Evolutionary conservation across 2,797 vertebrate species (phyloP).

Genomic region (Capromys pilorides): DNA sequence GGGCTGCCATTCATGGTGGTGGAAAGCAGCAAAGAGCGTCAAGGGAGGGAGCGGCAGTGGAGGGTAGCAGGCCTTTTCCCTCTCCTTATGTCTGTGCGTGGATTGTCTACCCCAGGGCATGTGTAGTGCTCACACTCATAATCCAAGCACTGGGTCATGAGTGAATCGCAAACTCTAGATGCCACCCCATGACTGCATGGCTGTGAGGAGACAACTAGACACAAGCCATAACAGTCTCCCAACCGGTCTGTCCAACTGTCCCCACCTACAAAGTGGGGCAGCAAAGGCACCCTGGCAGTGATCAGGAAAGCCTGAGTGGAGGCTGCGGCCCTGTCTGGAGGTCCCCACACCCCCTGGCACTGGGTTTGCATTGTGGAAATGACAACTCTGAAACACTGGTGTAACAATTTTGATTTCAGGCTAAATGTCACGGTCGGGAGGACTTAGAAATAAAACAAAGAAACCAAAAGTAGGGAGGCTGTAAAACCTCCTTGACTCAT

Average conservation of each 20-base stretch:
- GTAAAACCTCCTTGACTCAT: background rate
- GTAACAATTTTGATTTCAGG: background rate
- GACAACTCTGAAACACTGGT: background rate
- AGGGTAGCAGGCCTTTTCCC: no score
- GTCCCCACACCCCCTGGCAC: background rate
- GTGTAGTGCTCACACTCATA: no score
- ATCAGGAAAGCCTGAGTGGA: background rate
- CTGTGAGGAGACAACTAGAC: no score
- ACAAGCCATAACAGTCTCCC: no score
- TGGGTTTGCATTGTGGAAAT: background rate
- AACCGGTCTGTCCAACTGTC: background rate
- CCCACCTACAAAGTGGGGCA: background rate
- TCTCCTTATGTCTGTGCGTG: no score
- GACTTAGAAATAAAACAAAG: background rate
- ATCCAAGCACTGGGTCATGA: no score
- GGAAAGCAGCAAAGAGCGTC: no score
- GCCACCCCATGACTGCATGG: no score
- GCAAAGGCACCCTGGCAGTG: background rate
- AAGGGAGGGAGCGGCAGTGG: no score
- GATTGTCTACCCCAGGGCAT: no score
- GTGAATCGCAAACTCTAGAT: no score
- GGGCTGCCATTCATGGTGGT: no score
- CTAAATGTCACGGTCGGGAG: background rate
- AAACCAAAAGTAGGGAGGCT: background rate
- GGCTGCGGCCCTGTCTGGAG: background rate